phyloP scores from a whole-genome alignment of 2,888 invertebrate genomes.

The Taenaris catops region DNA sequence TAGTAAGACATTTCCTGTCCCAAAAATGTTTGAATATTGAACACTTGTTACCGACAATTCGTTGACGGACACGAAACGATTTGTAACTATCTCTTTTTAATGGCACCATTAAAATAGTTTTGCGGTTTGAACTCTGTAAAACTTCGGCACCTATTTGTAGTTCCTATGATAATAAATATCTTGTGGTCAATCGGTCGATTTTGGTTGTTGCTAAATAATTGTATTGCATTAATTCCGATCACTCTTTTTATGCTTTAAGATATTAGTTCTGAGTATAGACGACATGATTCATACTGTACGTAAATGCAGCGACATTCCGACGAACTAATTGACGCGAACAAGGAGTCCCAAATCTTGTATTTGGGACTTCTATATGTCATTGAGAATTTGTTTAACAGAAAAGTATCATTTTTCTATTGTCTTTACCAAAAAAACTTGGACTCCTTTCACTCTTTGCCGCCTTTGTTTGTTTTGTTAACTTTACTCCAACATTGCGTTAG shows the following conservation, averaged over 20 bases:
- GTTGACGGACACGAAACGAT: constrained; percentile 33
- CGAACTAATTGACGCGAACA: constrained; percentile 14
- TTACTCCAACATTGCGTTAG: constrained; percentile 30
- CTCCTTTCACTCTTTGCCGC: constrained; percentile 43
- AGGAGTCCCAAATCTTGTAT: constrained; percentile 35
- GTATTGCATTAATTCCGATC: constrained; percentile 43
- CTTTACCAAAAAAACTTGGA: constrained; percentile 38
- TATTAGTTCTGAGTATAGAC: constrained; percentile 30
- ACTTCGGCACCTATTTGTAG: constrained; percentile 63
- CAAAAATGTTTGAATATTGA: constrained; percentile 10
- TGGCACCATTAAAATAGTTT: constrained; percentile 67
- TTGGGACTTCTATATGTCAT: constrained; percentile 32
- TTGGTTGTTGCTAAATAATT: constrained; percentile 48
- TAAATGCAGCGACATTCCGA: constrained; percentile 34
- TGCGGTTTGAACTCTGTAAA: constrained; percentile 58
- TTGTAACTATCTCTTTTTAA: constrained; percentile 74
- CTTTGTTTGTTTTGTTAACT: constrained; percentile 37
- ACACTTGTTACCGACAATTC: constrained; percentile 15
- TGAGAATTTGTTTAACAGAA: constrained; percentile 41
- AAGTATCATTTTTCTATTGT: constrained; percentile 57
- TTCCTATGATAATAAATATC: constrained; percentile 55
- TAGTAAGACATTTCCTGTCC: constrained; percentile 19
- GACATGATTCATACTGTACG: constrained; percentile 8
- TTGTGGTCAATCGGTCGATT: constrained; percentile 52
- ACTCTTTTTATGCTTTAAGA: constrained; percentile 31